A percentile compares a stretch with the other conserved stretches of the same genome.
phyloP scores from a whole-genome alignment of 2,113 vertebrate species.

The Cheilinus undulatus region DNA sequence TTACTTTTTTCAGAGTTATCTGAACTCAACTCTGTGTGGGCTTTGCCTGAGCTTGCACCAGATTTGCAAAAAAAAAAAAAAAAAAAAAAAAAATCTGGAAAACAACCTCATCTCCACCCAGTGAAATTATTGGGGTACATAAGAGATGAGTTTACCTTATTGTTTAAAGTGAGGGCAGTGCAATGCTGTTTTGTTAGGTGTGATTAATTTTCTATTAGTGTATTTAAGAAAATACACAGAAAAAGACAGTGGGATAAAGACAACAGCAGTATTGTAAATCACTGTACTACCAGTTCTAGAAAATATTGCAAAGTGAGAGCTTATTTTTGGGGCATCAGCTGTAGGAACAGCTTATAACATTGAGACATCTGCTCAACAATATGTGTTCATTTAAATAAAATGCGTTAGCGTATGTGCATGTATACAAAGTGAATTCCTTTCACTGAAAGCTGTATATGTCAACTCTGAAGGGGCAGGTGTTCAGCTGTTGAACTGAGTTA shows the following conservation, averaged over 20 bases:
- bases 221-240: neutral
- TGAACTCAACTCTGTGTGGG: too few relatives aligned
- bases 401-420: neutral
- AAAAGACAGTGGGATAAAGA: neutral
- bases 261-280: neutral
- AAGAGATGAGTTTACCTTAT: too few relatives aligned
- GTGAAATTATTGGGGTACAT: too few relatives aligned
- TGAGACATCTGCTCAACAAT: slow-evolving; percentile 7
- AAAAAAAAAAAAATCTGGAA: too few relatives aligned
- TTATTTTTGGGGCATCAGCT: slow-evolving; percentile 3
- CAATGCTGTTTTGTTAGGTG: too few relatives aligned
- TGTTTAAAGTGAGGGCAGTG: too few relatives aligned
- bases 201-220: too few relatives aligned
- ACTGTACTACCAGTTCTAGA: slow-evolving; percentile 4
- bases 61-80: too few relatives aligned
- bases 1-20: too few relatives aligned
- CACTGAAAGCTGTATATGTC: neutral
- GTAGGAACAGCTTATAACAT: slow-evolving; percentile 20
- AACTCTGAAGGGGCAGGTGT: slow-evolving; percentile 2
- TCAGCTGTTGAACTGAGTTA: slow-evolving; percentile 10
- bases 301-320: slow-evolving; percentile 1
- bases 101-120: too few relatives aligned
- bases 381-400: neutral
- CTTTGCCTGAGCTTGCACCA: too few relatives aligned
- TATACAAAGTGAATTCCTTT: neutral